Base-by-base conservation (phyloP, 1,140 invertebrate species). In the Pectinophora gossypiella region DNA sequence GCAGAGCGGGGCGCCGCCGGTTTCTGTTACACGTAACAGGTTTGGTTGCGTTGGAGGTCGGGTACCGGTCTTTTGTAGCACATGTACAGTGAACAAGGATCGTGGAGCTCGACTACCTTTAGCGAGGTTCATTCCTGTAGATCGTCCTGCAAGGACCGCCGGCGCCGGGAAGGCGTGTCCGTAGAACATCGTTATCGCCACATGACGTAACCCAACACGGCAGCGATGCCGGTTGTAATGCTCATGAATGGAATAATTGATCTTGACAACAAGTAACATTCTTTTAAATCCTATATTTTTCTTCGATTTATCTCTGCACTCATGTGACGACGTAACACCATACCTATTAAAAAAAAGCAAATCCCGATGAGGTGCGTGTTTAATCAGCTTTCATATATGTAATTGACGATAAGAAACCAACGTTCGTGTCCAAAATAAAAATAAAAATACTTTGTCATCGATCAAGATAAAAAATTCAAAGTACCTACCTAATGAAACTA, bases 111-210 rank as follows among this genome's bases (percentile, higher is more conserved):
- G 69, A 59, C 68, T 72, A 68, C 67, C 68, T 74, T 62, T n/a
- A n/a, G 61, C 12, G 16, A 40, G 5, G n/a, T 19, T 64, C 73
- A 80, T 81, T 80, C 70, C 72, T 80, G 68, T 67, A 59, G 64
- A 64, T 68, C 64, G 72, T 80, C 73, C 73, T 77, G 72, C 68
- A 72, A 78, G 82, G 73, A 72, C 57, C 69, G 66, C 68, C 68
- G 74, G 75, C 76, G 79, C 83, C 75, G 66, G 61, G 68, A 73
- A 85, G 81, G 83, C 77, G 83, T 86, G 83, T 83, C 83, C 74
- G 61, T 64, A 68, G 59, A 67, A 70, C 48, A 66, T 58, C 68
- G 71, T 77, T 81, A 83, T 79, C 73, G 68, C 61, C 66, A 65
- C 59, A 85, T 87, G 84, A 87, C 83, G 83, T 87, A 87, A 87